Evolutionary conservation across 1,140 invertebrate species (phyloP).

Genomic region (Piezodorus guildinii): DNA sequence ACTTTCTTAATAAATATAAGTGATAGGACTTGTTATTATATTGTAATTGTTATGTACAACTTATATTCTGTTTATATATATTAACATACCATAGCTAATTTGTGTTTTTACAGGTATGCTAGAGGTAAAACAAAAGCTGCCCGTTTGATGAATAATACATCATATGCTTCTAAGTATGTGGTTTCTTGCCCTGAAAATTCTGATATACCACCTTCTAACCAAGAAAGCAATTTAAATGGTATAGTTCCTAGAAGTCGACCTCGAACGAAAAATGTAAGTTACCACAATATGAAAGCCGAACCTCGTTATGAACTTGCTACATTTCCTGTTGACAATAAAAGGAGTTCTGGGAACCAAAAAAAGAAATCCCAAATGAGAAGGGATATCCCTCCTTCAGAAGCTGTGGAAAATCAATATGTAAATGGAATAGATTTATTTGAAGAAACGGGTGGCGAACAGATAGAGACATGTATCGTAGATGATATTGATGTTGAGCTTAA

Average conservation of each 20-base stretch:
- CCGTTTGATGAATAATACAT: conserved; percentile 26
- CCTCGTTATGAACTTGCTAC: conserved; percentile 35
- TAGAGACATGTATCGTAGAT: conserved; percentile 27
- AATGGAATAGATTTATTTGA: conserved; percentile 21
- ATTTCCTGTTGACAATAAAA: conserved; percentile 30
- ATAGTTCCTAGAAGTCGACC: conserved; percentile 41
- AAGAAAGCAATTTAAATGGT: conserved; percentile 25
- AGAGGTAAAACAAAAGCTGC: conserved; percentile 33
- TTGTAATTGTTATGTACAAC: too few relatives aligned
- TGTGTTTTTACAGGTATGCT: conserved; percentile 34
- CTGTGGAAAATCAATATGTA: conserved; percentile 16
- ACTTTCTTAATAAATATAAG: too few relatives aligned
- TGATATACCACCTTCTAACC: conserved; percentile 3
- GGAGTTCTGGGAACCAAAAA: conserved; percentile 6
- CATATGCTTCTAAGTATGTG: conserved; percentile 25
- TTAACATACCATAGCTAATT: background rate
- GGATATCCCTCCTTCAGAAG: conserved; percentile 15
- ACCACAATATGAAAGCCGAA: conserved; percentile 42
- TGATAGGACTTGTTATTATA: too few relatives aligned
- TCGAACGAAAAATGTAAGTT: conserved; percentile 49
- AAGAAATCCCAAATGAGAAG: conserved; percentile 13
- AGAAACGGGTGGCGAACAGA: conserved; percentile 22
- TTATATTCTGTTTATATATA: too few relatives aligned
- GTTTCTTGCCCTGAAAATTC: conserved; percentile 30
- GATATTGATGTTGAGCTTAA: conserved; percentile 27